Percentiles rank a stretch among this genome's conserved stretches.
phyloP scores from a whole-genome alignment of 2,888 invertebrate species.

The Andricus curvator region DNA sequence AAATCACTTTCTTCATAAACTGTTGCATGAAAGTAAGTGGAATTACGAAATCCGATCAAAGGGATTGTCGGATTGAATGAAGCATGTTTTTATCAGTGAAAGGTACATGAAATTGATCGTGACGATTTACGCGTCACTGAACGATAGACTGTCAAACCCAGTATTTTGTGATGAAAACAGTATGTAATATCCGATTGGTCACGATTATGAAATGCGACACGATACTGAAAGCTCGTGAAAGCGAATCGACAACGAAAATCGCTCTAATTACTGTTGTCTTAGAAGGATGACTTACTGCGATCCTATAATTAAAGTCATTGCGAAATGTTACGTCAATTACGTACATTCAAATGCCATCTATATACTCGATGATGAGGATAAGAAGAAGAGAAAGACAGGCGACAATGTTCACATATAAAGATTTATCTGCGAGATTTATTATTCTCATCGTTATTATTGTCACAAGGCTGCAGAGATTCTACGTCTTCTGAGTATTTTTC shows the following conservation, averaged over 20 bases:
- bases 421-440: conserved; percentile 26
- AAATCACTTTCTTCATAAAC: conserved; percentile 1
- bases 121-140: background rate
- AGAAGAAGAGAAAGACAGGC: conserved; percentile 12
- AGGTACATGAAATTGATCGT: conserved; percentile 2
- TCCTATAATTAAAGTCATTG: conserved; percentile 11
- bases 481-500: too few relatives aligned
- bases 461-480: conserved; percentile 17
- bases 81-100: conserved; percentile 6
- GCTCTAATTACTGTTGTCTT: conserved; percentile 5
- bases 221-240: conserved; percentile 5
- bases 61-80: background rate
- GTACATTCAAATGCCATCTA: conserved; percentile 14
- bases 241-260: conserved; percentile 7
- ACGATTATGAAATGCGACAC: background rate
- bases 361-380: conserved; percentile 20
- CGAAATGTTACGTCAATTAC: conserved; percentile 29
- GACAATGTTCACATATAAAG: conserved; percentile 26
- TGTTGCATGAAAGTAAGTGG: background rate
- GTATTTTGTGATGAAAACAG: conserved; percentile 8
- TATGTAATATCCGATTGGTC: background rate
- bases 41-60: background rate
- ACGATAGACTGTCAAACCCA: background rate
- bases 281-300: conserved; percentile 14
- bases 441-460: conserved; percentile 36